Evolutionary conservation across 2,797 vertebrate genomes (phyloP).

Genomic region (Cirrhinus mrigala): DNA sequence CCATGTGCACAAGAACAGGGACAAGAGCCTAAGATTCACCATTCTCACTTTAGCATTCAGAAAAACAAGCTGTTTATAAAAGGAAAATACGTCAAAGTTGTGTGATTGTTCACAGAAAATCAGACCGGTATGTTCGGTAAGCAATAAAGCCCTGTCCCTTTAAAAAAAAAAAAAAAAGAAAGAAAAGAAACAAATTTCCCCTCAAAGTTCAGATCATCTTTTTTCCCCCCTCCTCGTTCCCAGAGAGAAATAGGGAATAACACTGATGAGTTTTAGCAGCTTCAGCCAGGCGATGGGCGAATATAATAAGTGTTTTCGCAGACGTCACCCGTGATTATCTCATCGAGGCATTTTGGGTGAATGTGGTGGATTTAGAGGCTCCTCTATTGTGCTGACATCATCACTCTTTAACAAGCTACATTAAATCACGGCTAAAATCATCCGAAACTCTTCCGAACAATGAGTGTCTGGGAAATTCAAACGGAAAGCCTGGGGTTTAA

Average conservation of each 20-base stretch:
- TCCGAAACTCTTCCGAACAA: slow-evolving; percentile 81
- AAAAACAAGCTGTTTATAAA: slow-evolving; percentile 22
- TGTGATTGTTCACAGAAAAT: background rate
- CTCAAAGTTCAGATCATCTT: slow-evolving; percentile 74
- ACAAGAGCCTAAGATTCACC: slow-evolving; percentile 59
- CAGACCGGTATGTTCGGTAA: background rate
- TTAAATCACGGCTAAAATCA: slow-evolving; percentile 85
- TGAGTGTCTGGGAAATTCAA: slow-evolving; percentile 80
- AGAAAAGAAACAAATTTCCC: slow-evolving; percentile 64
- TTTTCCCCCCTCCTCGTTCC: slow-evolving; percentile 69
- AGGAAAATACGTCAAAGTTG: slow-evolving; percentile 1
- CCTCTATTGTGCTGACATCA: slow-evolving; percentile 89
- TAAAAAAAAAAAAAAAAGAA: slow-evolving; percentile 70
- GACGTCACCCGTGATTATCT: slow-evolving; percentile 90
- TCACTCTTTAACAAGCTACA: slow-evolving; percentile 85
- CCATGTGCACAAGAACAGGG: slow-evolving; percentile 64
- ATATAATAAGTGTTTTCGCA: slow-evolving; percentile 93
- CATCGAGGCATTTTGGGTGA: slow-evolving; percentile 89
- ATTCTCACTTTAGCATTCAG: slow-evolving; percentile 30
- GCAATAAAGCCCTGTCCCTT: slow-evolving; percentile 68
- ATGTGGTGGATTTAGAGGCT: slow-evolving; percentile 89
- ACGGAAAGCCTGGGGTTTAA: slow-evolving; percentile 61
- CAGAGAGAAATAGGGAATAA: slow-evolving; percentile 79
- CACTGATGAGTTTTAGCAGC: slow-evolving; percentile 88
- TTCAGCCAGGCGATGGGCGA: slow-evolving; percentile 88